These are phyloP conservation scores for Rhinolophus sinicus DNA, from an alignment of 2,113 vertebrate genomes.

Conservation along the genomic window DNA sequence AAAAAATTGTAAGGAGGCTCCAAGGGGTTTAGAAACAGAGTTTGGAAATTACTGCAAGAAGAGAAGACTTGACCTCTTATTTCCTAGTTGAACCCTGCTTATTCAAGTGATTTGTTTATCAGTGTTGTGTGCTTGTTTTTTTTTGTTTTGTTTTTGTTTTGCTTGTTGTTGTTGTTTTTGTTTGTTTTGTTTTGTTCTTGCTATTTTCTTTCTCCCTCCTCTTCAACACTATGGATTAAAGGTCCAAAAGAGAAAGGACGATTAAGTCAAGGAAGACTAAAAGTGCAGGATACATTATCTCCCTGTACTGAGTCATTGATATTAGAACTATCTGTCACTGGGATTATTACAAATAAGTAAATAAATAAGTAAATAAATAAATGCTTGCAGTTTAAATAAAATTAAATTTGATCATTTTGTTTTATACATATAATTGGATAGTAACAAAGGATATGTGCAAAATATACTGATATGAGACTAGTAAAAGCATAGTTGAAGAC, in stretches of 20 bases:
- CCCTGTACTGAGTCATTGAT: background rate
- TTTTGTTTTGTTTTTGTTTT: no score
- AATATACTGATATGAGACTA: background rate
- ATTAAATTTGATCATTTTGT: background rate
- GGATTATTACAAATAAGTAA: background rate
- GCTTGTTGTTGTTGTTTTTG: no score
- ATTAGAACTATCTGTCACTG: background rate
- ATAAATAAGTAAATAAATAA: background rate
- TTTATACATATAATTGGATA: background rate
- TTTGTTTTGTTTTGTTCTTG: no score
- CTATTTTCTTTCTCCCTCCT: background rate
- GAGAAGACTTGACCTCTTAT: background rate
- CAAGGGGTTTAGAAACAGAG: background rate
- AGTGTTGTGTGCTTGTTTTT: background rate
- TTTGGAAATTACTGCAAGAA: background rate
- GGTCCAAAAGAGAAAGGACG: background rate
- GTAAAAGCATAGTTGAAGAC: background rate
- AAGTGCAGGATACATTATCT: background rate
- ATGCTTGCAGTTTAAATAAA: background rate
- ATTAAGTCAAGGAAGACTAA: background rate
- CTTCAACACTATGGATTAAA: background rate
- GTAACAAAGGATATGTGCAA: background rate
- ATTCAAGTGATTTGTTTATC: background rate
- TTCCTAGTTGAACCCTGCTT: background rate
- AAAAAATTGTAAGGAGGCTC: background rate